Evolutionary conservation across 2,888 invertebrate species (phyloP), one percentile per base, ranked within the genome.

Genomic region (Eupithecia centaureata): DNA sequence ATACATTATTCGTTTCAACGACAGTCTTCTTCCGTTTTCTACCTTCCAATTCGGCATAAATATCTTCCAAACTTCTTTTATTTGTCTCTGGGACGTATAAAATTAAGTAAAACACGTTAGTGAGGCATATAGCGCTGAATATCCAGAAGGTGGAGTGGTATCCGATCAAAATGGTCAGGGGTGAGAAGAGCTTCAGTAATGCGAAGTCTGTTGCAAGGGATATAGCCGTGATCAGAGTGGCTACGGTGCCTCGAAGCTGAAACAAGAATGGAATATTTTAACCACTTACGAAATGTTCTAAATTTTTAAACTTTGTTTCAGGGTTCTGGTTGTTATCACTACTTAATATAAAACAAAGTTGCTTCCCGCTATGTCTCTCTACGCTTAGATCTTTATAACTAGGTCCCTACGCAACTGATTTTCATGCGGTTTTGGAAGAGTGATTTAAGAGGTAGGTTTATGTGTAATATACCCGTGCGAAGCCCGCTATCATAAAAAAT

Each of bases 71-170:
- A 59, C 95, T 96, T 82, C 97, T 96, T 76, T 98, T 98, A 82
- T 97, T 97, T 0, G 99, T 99, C 90, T 99, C 99, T 2, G 99
- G 99, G n/a, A 99, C 97, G 82, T 94, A 96, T 78, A 96, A 90
- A 73, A 96, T 95, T 0, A 97, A 95, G 89, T 98, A 98, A 79
- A 97, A 92, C n/a, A 98, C 91, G 65, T 97, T 96, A 1, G 95
- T 70, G 0, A 96, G 83, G 80, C 97, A 97, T 71, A 97, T 94
- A 4, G 91, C 76, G 10, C 96, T 96, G 88, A 98, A 99, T 56
- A 97, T 79, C 96, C 97, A 97, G 89, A 98, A 99, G 0, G 96
- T 96, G 30, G 95, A 95, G 78, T 96, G 94, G 38, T 94, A 94
- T 0, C 97, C 97, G 68, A 97, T 94, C 68, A 92, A 82, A 5